A percentile compares a stretch with the other conserved stretches of the same genome.
Evolutionary conservation across 2,113 vertebrate genomes (phyloP).

Genomic region (Amphilophus citrinellus): DNA sequence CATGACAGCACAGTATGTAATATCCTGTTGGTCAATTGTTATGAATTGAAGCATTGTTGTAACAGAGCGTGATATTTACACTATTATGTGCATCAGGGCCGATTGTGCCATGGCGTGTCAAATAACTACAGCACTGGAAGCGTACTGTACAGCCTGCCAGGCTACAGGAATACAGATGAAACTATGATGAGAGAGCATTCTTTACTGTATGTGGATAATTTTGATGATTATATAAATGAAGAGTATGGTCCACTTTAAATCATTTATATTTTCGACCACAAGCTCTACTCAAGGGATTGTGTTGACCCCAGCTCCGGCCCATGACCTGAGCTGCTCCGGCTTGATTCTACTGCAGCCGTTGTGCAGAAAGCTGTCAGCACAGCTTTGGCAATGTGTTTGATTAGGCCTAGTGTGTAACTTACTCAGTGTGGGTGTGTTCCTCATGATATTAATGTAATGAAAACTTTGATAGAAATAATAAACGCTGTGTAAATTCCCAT

Average conservation of each 20-base stretch:
- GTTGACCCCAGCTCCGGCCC: constrained; percentile 51
- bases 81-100: constrained; percentile 19
- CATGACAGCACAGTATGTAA: constrained; percentile 7
- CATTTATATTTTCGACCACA: constrained; percentile 19
- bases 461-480: neutral
- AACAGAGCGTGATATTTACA: constrained; percentile 26
- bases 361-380: constrained; percentile 69
- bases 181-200: constrained; percentile 25
- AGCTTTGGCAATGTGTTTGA: constrained; percentile 51
- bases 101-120: constrained; percentile 30
- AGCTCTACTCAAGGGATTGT: constrained; percentile 64
- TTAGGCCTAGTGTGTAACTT: constrained; percentile 33
- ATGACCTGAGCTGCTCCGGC: constrained; percentile 50
- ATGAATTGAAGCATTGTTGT: constrained; percentile 29
- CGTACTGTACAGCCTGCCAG: constrained; percentile 35
- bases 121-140: constrained; percentile 8
- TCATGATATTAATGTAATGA: constrained; percentile 25
- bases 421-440: constrained; percentile 59
- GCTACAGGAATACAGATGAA: constrained; percentile 25
- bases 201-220: constrained; percentile 25
- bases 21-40: constrained; percentile 14
- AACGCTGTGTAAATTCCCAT: neutral
- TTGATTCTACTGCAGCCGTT: neutral
- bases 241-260: neutral
- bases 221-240: neutral